These are phyloP conservation scores for Spialia ferax DNA, from an alignment of 2,888 invertebrate genomes.

Conservation along the genomic window DNA sequence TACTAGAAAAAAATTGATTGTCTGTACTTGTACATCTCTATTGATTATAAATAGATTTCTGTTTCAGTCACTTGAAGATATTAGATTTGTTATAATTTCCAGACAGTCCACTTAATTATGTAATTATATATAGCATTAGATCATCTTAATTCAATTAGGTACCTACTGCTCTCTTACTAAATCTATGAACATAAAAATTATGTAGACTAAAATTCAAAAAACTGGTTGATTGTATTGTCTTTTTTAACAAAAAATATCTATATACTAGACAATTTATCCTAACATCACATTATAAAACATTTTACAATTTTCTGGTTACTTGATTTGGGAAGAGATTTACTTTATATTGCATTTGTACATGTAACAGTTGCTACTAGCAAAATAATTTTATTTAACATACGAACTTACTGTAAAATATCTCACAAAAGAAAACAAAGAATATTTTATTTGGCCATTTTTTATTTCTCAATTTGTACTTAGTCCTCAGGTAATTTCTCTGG, in stretches of 20 bases:
- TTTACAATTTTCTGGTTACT: neutral
- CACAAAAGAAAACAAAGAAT: neutral
- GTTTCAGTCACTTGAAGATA: too few species aligned
- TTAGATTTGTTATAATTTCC: neutral
- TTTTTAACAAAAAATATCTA: neutral
- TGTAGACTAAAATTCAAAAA: neutral
- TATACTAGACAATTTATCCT: neutral
- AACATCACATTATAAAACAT: neutral
- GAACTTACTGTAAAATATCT: neutral
- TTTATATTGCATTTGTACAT: neutral
- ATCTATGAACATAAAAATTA: conserved; percentile 16
- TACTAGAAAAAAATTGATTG: too few species aligned
- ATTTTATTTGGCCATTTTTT: conserved; percentile 10
- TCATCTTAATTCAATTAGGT: neutral
- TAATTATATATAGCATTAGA: neutral
- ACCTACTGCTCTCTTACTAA: conserved; percentile 18
- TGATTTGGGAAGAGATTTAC: conserved; percentile 10
- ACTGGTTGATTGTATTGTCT: neutral
- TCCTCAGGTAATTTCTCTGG: neutral
- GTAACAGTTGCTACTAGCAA: neutral
- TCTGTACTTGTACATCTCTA: too few species aligned
- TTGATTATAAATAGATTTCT: too few species aligned
- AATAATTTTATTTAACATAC: neutral
- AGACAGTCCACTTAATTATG: conserved; percentile 7
- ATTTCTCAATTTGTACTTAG: conserved; percentile 45